phyloP scores from a whole-genome alignment of 1,140 invertebrate genomes.

The Danaus plexippus region DNA sequence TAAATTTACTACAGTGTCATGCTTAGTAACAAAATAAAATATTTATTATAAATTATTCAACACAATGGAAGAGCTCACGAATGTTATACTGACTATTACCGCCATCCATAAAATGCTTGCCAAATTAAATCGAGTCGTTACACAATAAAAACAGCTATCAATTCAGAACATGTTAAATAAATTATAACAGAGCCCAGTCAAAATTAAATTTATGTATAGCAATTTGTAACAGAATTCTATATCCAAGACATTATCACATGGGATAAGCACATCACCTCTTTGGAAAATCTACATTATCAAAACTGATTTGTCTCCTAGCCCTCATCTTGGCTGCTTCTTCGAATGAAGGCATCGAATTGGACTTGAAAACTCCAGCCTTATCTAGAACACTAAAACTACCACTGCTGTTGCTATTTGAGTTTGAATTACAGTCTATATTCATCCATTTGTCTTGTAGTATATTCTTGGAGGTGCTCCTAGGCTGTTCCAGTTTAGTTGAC shows the following conservation, averaged over 20 bases:
- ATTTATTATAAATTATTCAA: too few species aligned
- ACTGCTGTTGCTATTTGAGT: slow-evolving; percentile 49
- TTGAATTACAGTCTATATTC: slow-evolving; percentile 61
- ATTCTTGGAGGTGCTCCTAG: slow-evolving; percentile 50
- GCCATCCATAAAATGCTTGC: too few species aligned
- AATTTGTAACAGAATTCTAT: slow-evolving; percentile 5
- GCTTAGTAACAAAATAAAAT: too few species aligned
- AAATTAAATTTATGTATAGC: slow-evolving; percentile 12
- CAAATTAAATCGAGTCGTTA: background rate
- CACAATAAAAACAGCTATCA: slow-evolving; percentile 1
- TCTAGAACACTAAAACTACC: slow-evolving; percentile 42
- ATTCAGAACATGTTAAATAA: slow-evolving; percentile 1
- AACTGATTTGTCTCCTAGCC: slow-evolving; percentile 64
- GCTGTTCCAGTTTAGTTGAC: slow-evolving; percentile 39
- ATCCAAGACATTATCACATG: background rate
- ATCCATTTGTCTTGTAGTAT: slow-evolving; percentile 68
- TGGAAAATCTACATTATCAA: slow-evolving; percentile 63
- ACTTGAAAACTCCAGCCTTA: slow-evolving; percentile 45
- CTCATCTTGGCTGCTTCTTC: slow-evolving; percentile 61
- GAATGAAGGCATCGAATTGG: slow-evolving; percentile 59
- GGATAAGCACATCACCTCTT: slow-evolving; percentile 49
- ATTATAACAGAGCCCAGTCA: slow-evolving; percentile 7
- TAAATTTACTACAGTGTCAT: too few species aligned
- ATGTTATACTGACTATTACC: too few species aligned
- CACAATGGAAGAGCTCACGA: too few species aligned